A percentile compares a stretch with the other conserved stretches of the same genome.
Evolutionary conservation across 2,888 invertebrate genomes (phyloP).

Genomic region (Callinectes sapidus): DNA sequence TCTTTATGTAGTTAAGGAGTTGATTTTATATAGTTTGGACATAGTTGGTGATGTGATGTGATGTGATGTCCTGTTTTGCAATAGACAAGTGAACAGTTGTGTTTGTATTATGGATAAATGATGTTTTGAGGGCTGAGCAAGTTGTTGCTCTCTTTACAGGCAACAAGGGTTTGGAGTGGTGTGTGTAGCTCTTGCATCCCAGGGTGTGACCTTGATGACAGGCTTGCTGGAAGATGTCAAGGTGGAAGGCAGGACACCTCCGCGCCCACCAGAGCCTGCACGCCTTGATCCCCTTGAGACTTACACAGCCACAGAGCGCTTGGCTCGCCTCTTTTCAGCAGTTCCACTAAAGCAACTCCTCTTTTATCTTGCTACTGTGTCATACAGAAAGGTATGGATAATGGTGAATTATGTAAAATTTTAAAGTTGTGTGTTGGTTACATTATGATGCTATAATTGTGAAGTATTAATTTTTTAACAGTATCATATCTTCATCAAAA

Average conservation of each 20-base stretch:
- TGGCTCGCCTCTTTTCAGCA: slow-evolving; percentile 83
- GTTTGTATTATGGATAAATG: not conserved
- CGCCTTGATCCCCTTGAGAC: slow-evolving; percentile 82
- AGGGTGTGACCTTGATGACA: slow-evolving; percentile 86
- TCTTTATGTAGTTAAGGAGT: not conserved
- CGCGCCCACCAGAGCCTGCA: slow-evolving; percentile 78
- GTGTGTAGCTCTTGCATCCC: slow-evolving; percentile 91
- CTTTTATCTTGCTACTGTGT: slow-evolving; percentile 90
- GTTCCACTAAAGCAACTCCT: slow-evolving; percentile 88
- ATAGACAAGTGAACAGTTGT: no score
- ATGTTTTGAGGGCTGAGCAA: not conserved
- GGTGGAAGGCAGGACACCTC: slow-evolving; percentile 78
- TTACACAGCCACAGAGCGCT: slow-evolving; percentile 83
- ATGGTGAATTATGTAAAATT: not conserved
- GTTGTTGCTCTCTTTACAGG: slow-evolving; percentile 76
- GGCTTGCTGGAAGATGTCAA: slow-evolving; percentile 86
- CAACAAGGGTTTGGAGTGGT: slow-evolving; percentile 92
- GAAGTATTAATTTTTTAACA: not conserved
- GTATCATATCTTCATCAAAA: no score
- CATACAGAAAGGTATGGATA: slow-evolving; percentile 85
- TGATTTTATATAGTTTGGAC: not conserved
- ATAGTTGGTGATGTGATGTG: not conserved
- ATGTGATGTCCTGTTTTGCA: no score
- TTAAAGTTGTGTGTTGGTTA: not conserved
- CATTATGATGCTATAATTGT: not conserved